Evolutionary conservation across 2,888 invertebrate genomes (phyloP).

Genomic region (Myopa tessellatipennis): DNA sequence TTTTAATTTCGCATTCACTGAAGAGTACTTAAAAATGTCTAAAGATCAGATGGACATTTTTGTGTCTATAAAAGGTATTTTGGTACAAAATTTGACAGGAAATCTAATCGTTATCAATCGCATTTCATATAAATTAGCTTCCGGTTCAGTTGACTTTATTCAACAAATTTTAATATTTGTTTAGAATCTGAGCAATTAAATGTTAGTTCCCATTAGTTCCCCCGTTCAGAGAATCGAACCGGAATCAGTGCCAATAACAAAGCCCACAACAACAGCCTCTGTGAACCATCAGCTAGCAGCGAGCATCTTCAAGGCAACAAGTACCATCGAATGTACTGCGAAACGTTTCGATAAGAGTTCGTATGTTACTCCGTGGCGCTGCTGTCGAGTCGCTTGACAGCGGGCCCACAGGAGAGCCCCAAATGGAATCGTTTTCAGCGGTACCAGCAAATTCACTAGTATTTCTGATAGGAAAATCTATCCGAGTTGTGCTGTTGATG

Average conservation of each 20-base stretch:
- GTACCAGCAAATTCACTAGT: not conserved
- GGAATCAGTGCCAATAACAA: not conserved
- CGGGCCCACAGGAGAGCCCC: not conserved
- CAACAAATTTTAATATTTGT: not conserved
- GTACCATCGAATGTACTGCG: slow-evolving; percentile 6
- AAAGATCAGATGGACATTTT: not conserved
- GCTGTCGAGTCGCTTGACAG: not conserved
- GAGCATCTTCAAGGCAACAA: too few species aligned
- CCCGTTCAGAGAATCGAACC: not conserved
- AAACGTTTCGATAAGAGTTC: slow-evolving; percentile 28
- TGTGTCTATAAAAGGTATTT: too few species aligned
- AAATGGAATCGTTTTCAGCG: not conserved
- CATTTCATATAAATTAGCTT: not conserved
- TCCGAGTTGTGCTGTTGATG: not conserved
- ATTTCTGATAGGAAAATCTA: not conserved
- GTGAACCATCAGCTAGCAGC: too few species aligned
- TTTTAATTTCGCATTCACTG: not conserved
- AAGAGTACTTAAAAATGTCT: not conserved
- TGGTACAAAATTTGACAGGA: too few species aligned
- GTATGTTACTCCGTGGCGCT: slow-evolving; percentile 20
- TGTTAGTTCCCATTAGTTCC: too few species aligned
- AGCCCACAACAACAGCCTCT: not conserved
- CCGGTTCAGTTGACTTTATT: not conserved
- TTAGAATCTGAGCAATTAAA: not conserved
- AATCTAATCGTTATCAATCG: not conserved